phyloP scores from a whole-genome alignment of 2,113 vertebrate genomes.

The Microtus montanus region DNA sequence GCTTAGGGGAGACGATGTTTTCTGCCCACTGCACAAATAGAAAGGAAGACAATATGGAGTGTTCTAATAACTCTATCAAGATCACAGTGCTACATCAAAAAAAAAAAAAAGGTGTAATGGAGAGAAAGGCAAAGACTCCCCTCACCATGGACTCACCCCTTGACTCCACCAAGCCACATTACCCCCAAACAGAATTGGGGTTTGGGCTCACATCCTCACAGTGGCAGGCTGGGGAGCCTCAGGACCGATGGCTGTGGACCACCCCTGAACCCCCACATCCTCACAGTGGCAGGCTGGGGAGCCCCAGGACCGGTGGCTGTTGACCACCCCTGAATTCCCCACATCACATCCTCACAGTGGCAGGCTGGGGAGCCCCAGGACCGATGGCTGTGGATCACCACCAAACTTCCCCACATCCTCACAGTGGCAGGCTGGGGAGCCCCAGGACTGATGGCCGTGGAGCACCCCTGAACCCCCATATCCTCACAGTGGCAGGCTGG shows the following conservation, averaged over 20 bases:
- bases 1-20: background rate
- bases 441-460: background rate
- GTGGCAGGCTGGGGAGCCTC: too few species aligned
- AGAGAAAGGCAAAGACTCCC: background rate
- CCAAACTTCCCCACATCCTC: background rate
- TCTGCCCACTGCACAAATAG: conserved; percentile 3
- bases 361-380: too few species aligned
- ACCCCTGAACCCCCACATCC: too few species aligned
- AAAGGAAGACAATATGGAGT: background rate
- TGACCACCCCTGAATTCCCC: too few species aligned
- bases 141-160: background rate
- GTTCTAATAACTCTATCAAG: background rate
- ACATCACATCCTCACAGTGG: too few species aligned
- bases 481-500: background rate
- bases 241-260: too few species aligned
- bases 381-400: too few species aligned
- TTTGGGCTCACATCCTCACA: background rate
- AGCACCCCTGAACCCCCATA: too few species aligned
- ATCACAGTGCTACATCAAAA: background rate
- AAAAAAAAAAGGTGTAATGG: background rate
- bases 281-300: too few species aligned
- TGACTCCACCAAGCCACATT: background rate
- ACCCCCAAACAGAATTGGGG: background rate
- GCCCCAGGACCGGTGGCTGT: background rate
- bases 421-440: too few species aligned